phyloP scores from a whole-genome alignment of 2,888 invertebrate species.

The Ectemnius cavifrons region DNA sequence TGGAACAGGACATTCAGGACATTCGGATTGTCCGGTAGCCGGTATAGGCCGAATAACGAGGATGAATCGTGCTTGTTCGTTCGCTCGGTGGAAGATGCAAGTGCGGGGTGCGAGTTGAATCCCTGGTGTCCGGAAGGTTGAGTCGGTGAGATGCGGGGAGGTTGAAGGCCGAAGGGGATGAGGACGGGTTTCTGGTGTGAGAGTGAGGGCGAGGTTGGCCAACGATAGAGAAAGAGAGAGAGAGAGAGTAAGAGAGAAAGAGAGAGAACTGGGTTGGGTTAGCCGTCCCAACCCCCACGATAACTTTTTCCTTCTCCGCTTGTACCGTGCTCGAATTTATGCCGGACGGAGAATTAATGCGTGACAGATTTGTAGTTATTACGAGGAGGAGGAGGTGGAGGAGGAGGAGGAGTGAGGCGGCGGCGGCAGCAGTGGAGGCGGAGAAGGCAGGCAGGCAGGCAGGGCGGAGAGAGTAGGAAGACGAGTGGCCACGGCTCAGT shows the following conservation, averaged over 20 bases:
- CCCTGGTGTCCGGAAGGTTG: constrained; percentile 27
- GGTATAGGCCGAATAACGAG: no score
- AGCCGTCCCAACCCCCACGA: constrained; percentile 61
- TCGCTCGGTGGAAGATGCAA: no score
- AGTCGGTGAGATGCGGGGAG: constrained; percentile 11
- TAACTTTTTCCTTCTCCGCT: constrained; percentile 73
- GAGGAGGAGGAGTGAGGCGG: constrained; percentile 43
- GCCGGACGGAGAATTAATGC: constrained; percentile 77
- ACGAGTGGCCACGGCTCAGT: constrained; percentile 67
- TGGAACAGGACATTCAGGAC: no score
- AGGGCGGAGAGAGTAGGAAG: constrained; percentile 65
- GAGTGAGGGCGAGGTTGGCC: no score
- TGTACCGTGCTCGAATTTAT: constrained; percentile 75
- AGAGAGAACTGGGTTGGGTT: constrained; percentile 23
- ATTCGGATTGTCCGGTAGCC: no score
- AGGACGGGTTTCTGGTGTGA: neutral
- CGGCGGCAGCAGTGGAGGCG: neutral
- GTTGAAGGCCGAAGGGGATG: constrained; percentile 38
- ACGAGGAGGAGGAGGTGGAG: constrained; percentile 67
- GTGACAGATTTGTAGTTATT: constrained; percentile 78
- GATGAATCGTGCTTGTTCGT: no score
- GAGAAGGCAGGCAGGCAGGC: neutral
- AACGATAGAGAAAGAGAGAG: no score
- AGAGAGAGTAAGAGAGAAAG: no score
- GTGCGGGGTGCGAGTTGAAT: constrained; percentile 41